Conservation (phyloP, 2,888 invertebrate genomes). For the Eristalis arbustorum region DNA sequence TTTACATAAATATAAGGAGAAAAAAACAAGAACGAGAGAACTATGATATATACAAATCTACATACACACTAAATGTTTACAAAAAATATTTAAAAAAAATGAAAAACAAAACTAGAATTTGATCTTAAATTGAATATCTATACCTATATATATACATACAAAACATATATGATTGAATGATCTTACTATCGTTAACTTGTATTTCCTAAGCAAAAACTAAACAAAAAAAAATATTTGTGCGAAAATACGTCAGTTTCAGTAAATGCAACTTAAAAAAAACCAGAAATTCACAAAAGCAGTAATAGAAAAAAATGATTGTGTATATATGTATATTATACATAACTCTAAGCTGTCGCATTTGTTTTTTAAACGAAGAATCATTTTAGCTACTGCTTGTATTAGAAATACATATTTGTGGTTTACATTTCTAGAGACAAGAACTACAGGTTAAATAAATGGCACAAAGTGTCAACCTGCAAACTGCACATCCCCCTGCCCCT, state of each 20-base stretch:
- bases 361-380: neutral
- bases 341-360: slow-evolving; percentile 16
- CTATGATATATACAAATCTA: slow-evolving; percentile 51
- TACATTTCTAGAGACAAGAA: neutral
- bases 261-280: neutral
- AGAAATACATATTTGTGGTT: slow-evolving; percentile 12
- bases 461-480: neutral
- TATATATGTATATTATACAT: neutral
- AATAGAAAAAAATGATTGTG: neutral
- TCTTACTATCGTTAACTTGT: slow-evolving; percentile 37
- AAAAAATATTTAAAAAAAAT: neutral
- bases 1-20: slow-evolving; percentile 40
- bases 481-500: neutral
- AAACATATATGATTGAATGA: slow-evolving; percentile 21
- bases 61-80: slow-evolving; percentile 39
- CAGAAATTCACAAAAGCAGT: neutral
- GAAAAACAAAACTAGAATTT: slow-evolving; percentile 34
- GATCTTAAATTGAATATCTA: slow-evolving; percentile 27
- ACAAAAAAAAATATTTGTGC: neutral
- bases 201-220: neutral
- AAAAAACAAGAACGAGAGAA: slow-evolving; percentile 43
- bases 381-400: slow-evolving; percentile 21
- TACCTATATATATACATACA: slow-evolving; percentile 23
- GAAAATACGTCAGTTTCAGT: neutral
- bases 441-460: neutral